Evolutionary conservation across 2,888 invertebrate genomes (phyloP).

Genomic region (Lathronympha strigana): DNA sequence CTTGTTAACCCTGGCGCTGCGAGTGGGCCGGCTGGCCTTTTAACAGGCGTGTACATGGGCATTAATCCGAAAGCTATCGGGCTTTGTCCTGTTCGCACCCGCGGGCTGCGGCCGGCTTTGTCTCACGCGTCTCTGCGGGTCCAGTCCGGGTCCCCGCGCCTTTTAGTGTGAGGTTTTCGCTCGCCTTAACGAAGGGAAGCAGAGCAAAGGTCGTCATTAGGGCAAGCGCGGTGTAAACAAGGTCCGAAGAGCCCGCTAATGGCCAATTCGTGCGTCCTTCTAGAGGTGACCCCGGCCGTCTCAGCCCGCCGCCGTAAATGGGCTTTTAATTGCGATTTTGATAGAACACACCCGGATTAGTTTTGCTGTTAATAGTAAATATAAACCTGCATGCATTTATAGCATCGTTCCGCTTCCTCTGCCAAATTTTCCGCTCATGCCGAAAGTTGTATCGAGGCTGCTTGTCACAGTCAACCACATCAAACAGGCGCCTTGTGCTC

Average conservation of each 20-base stretch:
- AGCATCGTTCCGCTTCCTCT: slow-evolving; percentile 11
- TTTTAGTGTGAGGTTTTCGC: slow-evolving; percentile 84
- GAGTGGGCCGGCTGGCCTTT: slow-evolving; percentile 80
- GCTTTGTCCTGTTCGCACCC: slow-evolving; percentile 75
- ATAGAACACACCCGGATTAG: slow-evolving; percentile 77
- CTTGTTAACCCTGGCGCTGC: slow-evolving; percentile 83
- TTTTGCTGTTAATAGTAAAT: slow-evolving; percentile 56
- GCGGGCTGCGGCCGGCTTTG: slow-evolving; percentile 59
- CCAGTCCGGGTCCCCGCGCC: slow-evolving; percentile 77
- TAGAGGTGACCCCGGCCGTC: slow-evolving; percentile 80
- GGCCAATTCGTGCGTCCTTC: slow-evolving; percentile 83
- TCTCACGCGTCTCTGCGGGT: slow-evolving; percentile 75
- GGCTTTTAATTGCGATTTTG: slow-evolving; percentile 83
- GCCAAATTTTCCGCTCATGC: slow-evolving; percentile 17
- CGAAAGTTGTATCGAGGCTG: slow-evolving; percentile 15
- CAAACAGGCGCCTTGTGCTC: slow-evolving; percentile 33
- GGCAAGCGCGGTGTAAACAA: slow-evolving; percentile 85
- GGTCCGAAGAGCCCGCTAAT: slow-evolving; percentile 84
- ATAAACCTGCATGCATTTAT: slow-evolving; percentile 22
- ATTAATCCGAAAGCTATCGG: slow-evolving; percentile 83
- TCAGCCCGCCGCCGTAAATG: slow-evolving; percentile 75
- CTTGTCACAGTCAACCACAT: slow-evolving; percentile 30
- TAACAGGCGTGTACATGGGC: slow-evolving; percentile 81
- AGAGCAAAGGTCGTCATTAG: slow-evolving; percentile 85
- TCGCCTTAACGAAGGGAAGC: slow-evolving; percentile 85